phyloP scores from a whole-genome alignment of 2,113 vertebrate species.

The Noturus placidus region DNA sequence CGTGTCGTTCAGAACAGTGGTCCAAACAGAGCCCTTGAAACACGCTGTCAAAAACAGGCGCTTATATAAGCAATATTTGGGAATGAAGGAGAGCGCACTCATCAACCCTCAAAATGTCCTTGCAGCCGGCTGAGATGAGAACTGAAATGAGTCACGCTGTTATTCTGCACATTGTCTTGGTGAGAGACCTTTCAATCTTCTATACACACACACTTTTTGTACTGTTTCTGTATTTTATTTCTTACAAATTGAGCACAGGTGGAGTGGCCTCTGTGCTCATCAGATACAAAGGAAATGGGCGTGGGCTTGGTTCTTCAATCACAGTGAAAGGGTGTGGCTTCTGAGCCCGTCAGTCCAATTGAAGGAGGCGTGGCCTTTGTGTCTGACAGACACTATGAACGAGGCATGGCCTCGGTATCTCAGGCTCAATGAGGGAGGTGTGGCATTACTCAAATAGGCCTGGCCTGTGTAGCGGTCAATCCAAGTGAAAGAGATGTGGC shows the following conservation, averaged over 20 bases:
- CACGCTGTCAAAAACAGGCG: neutral
- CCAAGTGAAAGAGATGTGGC: neutral
- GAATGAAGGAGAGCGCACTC: conserved; percentile 10
- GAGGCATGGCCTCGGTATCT: neutral
- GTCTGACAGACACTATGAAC: neutral
- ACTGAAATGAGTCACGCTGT: conserved; percentile 17
- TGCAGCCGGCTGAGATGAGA: neutral
- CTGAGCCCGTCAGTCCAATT: neutral
- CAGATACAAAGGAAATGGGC: neutral
- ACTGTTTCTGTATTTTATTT: neutral
- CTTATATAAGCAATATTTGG: conserved; percentile 28
- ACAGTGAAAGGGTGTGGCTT: neutral
- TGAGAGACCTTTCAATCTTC: neutral
- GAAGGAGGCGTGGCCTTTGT: neutral
- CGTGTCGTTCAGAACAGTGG: neutral
- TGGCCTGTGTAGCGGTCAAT: neutral
- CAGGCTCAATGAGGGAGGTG: neutral
- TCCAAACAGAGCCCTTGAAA: neutral
- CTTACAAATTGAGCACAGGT: neutral
- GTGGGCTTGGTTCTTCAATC: neutral
- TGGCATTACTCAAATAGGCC: neutral
- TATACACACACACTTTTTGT: neutral
- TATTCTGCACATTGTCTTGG: neutral
- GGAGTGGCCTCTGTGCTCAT: neutral
- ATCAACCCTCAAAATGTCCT: conserved; percentile 16